These are phyloP conservation scores for Rhopalosiphum maidis DNA, from an alignment of 1,140 invertebrate genomes.

Conservation along the genomic window DNA sequence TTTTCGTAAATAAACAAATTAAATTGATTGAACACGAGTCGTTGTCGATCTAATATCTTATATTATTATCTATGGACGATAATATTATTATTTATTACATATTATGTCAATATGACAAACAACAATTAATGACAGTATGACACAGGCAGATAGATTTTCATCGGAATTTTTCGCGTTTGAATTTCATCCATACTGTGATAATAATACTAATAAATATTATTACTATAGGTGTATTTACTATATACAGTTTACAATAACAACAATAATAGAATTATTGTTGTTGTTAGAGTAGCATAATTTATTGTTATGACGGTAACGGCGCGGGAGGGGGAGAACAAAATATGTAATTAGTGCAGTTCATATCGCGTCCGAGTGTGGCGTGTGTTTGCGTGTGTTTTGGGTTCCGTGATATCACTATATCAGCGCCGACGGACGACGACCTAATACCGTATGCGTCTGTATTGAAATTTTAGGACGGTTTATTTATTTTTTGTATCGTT, in stretches of 20 bases:
- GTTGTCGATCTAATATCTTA: neutral
- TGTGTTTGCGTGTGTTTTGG: neutral
- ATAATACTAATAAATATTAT: neutral
- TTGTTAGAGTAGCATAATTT: no score
- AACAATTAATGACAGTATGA: neutral
- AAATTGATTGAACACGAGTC: neutral
- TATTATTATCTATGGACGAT: neutral
- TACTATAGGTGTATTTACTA: neutral
- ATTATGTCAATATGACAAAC: neutral
- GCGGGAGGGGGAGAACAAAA: neutral
- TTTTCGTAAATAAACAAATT: conserved; percentile 3
- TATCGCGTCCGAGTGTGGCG: neutral
- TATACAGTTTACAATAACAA: neutral
- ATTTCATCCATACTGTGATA: neutral
- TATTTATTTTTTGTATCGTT: neutral
- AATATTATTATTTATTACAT: neutral
- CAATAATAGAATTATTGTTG: no score
- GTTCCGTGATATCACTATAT: neutral
- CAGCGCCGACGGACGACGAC: neutral
- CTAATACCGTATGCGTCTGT: neutral
- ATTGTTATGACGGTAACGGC: no score
- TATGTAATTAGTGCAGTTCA: neutral
- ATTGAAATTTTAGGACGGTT: neutral
- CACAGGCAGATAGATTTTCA: neutral
- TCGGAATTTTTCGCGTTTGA: neutral